A percentile compares a stretch with the other conserved stretches of the same genome.
Evolutionary conservation across 2,888 invertebrate species (phyloP).

Genomic region (Watsonalla binaria): DNA sequence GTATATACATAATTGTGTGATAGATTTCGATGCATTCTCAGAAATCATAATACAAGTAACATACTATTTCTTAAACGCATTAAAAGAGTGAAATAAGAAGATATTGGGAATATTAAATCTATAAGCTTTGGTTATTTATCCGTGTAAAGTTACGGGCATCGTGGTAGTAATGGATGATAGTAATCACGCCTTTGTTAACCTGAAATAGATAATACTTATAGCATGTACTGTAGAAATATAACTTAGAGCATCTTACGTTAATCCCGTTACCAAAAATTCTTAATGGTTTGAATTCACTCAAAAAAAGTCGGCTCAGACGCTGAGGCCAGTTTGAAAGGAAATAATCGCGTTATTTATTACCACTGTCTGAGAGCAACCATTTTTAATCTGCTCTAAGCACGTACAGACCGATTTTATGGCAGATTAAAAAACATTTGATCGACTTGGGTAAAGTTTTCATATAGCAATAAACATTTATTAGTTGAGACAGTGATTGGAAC

Average conservation of each 20-base stretch:
- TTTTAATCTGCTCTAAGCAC: slow-evolving; percentile 70
- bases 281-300: slow-evolving; percentile 54
- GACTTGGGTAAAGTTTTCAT: slow-evolving; percentile 54
- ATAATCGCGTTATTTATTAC: slow-evolving; percentile 77
- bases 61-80: too few species aligned
- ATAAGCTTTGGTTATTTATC: too few species aligned
- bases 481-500: slow-evolving; percentile 30
- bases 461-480: slow-evolving; percentile 52
- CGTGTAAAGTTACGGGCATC: too few species aligned
- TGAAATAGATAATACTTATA: slow-evolving; percentile 1
- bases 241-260: slow-evolving; percentile 27
- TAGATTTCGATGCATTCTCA: too few species aligned
- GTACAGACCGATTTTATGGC: slow-evolving; percentile 64
- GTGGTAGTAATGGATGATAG: neutral
- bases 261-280: slow-evolving; percentile 55
- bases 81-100: too few species aligned
- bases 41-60: too few species aligned
- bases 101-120: too few species aligned
- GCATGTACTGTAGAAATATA: slow-evolving; percentile 20
- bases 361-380: slow-evolving; percentile 53
- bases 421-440: slow-evolving; percentile 65
- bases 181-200: neutral
- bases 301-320: slow-evolving; percentile 48
- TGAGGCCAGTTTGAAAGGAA: slow-evolving; percentile 63
- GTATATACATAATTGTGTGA: too few species aligned